These are phyloP conservation scores for Fukomys damarensis DNA, from an alignment of 2,113 vertebrate species.

Conservation along the genomic window DNA sequence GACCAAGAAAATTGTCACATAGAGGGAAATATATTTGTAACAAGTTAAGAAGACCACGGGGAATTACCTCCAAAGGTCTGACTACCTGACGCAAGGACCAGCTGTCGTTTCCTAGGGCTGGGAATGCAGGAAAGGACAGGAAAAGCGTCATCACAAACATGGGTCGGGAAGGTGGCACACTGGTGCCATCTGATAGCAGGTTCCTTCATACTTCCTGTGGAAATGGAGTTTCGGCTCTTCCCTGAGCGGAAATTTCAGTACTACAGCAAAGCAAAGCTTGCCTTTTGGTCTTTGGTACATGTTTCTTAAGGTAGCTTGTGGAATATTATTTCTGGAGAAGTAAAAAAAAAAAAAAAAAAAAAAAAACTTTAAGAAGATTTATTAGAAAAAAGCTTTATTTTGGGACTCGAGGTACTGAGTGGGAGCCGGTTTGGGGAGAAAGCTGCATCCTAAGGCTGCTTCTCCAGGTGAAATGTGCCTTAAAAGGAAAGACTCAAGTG, in stretches of 20 bases:
- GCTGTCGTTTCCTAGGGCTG: not conserved
- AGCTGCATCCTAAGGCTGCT: not conserved
- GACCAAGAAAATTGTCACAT: not conserved
- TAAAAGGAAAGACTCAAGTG: not conserved
- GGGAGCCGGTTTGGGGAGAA: too few relatives aligned
- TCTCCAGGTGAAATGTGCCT: not conserved
- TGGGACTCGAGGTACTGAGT: not conserved
- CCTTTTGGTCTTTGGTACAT: not conserved
- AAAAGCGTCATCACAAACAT: not conserved
- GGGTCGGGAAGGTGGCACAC: not conserved
- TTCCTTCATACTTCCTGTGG: not conserved
- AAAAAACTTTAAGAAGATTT: not conserved
- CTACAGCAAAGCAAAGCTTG: not conserved
- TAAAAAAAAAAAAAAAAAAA: not conserved
- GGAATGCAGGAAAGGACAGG: too few relatives aligned
- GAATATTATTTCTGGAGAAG: not conserved
- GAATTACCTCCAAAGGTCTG: not conserved
- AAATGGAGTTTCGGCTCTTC: not conserved
- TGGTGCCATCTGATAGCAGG: too few relatives aligned
- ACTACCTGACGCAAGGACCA: not conserved
- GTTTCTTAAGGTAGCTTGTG: not conserved
- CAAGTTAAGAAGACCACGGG: not conserved
- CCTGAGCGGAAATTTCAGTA: not conserved
- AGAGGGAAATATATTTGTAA: not conserved
- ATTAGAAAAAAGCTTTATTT: not conserved